Evolutionary conservation across 2,888 invertebrate genomes (phyloP).

Genomic region (Mamestra brassicae): DNA sequence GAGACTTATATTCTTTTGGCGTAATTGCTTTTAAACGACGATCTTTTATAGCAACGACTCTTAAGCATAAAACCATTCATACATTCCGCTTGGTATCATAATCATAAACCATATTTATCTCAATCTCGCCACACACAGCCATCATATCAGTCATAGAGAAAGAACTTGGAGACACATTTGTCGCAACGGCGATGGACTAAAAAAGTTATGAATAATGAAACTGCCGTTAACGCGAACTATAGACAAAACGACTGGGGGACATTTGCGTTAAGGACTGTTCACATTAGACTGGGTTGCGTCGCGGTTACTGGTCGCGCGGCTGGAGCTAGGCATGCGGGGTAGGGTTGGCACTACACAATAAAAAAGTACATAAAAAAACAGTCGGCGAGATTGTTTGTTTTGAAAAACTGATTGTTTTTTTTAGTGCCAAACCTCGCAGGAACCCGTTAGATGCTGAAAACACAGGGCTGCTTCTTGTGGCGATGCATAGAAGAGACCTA

Average conservation of each 20-base stretch:
- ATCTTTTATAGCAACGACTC: constrained; percentile 12
- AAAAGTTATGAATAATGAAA: constrained; percentile 68
- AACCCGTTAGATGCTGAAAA: too few relatives aligned
- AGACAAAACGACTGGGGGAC: constrained; percentile 63
- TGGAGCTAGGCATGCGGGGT: constrained; percentile 50
- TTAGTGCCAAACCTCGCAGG: too few relatives aligned
- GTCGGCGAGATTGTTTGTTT: too few relatives aligned
- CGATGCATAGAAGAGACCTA: too few relatives aligned
- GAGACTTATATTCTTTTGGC: constrained; percentile 1
- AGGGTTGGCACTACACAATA: constrained; percentile 47
- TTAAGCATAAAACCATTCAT: constrained; percentile 15
- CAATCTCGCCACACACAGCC: constrained; percentile 39
- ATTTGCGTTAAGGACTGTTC: constrained; percentile 68
- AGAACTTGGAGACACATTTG: constrained; percentile 56
- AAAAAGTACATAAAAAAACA: too few relatives aligned
- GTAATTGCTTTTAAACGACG: constrained; percentile 23
- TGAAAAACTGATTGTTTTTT: too few relatives aligned
- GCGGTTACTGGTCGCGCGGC: constrained; percentile 49
- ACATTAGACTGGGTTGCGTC: constrained; percentile 65
- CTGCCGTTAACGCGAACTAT: constrained; percentile 62
- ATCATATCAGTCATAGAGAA: constrained; percentile 49
- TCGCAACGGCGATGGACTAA: constrained; percentile 50
- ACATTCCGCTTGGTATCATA: constrained; percentile 5
- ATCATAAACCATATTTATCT: constrained; percentile 50
- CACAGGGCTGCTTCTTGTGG: too few relatives aligned